Base-by-base conservation (phyloP, 1,140 invertebrate species). In the Nephotettix cincticeps region DNA sequence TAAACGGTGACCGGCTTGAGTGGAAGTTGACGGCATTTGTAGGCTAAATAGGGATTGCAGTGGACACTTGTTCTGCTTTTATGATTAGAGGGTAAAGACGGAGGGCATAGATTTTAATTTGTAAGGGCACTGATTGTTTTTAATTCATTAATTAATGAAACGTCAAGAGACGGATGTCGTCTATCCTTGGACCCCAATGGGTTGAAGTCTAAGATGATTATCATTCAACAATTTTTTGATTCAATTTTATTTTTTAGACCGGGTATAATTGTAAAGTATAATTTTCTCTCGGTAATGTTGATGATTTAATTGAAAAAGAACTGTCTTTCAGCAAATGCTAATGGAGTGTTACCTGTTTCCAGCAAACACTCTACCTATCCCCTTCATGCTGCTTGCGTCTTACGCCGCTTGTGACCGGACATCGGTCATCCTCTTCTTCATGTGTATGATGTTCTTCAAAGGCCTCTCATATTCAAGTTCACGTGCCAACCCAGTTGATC, bases 401-500 rank as follows among this genome's bases (percentile, higher is more conserved):
- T 79, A 77, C 43, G 74, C 77, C 1, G 76, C 75, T 17, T 77
- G 77, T 68, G 66, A 79, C 58, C 29, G 74, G 11, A 19, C 71
- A 0, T 13, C 76, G 0, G 75, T 77, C 11, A 75, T 78, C 13
- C 65, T 70, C n/a, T 56, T 75, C 32, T 73, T 79, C 9, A 76
- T 76, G 3, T 3, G 75, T 6, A 75, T 75, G 23, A 75, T 79
- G 23, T 76, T 73, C 19, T 28, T 76, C 1, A 77, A 76, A 68
- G 78, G 78, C 27, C 58, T 70, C 0, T 43, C 70, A 9, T 78
- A 43, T 36, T 21, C 64, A 1, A 25, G 27, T 4, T 21, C 13
- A 1, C 30, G 40, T 19, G 64, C 72, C n/a, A 72, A 78, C 63
- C 88, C 90, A 25, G 87, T 92, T 71, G 91, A 93, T 78, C 83